Percentiles rank a stretch among this genome's conserved stretches.
Conservation (phyloP, 2,113 vertebrate genomes). For the Bos indicus region DNA sequence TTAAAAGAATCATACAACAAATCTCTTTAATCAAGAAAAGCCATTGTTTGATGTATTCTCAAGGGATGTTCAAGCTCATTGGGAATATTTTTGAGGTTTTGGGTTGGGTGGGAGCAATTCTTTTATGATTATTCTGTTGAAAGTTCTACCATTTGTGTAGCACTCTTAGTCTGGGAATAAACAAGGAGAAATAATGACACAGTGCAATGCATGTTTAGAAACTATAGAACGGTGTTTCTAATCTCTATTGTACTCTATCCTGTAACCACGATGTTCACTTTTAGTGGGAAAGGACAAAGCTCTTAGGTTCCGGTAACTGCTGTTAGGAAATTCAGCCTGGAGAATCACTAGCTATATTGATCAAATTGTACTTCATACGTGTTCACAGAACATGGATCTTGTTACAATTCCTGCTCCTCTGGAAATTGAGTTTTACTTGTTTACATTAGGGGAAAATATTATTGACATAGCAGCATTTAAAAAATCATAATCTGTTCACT, state of each 20-base stretch:
- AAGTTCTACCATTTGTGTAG: not conserved
- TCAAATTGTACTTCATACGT: not conserved
- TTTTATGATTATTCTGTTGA: not conserved
- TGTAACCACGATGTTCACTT: not conserved
- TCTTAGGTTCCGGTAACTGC: not conserved
- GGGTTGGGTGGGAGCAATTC: not conserved
- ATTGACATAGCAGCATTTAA: not conserved
- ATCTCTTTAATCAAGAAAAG: not conserved
- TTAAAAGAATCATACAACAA: not conserved
- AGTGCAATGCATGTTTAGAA: not conserved
- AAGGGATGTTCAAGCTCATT: not conserved
- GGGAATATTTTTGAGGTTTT: slow-evolving; percentile 21
- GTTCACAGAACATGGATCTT: not conserved
- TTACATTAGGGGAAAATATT: not conserved
- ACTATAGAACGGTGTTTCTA: not conserved
- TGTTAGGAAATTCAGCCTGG: not conserved
- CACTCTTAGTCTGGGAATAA: not conserved
- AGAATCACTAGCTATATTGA: not conserved
- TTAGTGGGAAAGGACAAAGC: not conserved
- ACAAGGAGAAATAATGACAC: not conserved
- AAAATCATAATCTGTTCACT: not conserved
- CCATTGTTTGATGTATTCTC: not conserved
- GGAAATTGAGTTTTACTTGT: not conserved
- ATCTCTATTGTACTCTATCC: not conserved
- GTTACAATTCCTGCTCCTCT: not conserved